Evolutionary conservation across 2,797 vertebrate genomes (phyloP), one percentile per base, ranked within the genome.

Genomic region (Phrynocephalus forsythii): DNA sequence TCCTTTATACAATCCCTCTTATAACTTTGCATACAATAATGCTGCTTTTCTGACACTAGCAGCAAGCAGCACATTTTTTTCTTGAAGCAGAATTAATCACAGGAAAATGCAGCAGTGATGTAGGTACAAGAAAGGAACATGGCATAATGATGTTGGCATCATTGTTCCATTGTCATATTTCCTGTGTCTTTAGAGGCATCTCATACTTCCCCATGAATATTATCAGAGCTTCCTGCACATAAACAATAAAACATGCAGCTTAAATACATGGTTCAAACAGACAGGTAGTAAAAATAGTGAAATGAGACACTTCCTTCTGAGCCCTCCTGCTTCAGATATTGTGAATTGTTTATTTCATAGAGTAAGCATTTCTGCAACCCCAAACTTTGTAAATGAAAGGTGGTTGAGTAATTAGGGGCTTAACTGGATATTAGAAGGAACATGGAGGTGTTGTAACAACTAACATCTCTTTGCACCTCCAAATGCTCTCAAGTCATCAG

Each of bases 71-170:
- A 92, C 93, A 81, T 71, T 94, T 95, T 95, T 44, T 94, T 95
- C 86, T 87, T 89, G 87, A 95, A 86, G 84, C 89, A 95, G 95
- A 91, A 94, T 86, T 95, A 94, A 96, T 95, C 95, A 96, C 90
- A 96, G 91, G 87, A 94, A 91, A 94, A 93, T 93, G 91, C 92
- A 94, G 93, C 93, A 93, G 92, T 91, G 92, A 94, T 90, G 92
- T 91, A 89, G 88, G 90, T 94, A 94, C 90, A 93, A 95, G 95
- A 91, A 89, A 92, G 94, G 90, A 94, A 91, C 90, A 87, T 87
- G 91, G 93, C 90, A 92, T 95, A 94, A 91, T 91, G 93, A 94
- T 92, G 94, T 83, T 87, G 44, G 93, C 88, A 89, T 94, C 91
- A 79, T 90, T 94, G 91, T 94, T 94, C 92, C 79, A 88, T 94